Base-by-base conservation (phyloP, 2,888 invertebrate genomes). In the Nomada flava region DNA sequence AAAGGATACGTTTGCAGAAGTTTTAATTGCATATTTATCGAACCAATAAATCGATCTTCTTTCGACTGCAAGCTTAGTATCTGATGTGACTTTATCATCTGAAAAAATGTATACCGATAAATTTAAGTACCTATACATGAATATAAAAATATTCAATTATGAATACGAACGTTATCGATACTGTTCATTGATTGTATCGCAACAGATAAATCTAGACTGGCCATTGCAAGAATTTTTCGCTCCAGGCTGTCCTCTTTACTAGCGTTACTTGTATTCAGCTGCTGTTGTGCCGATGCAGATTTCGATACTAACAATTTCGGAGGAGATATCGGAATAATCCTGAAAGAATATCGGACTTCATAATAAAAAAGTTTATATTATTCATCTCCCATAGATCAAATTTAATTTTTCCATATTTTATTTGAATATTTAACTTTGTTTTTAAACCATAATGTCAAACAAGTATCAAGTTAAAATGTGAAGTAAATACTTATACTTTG, bases 151-250 rank as follows among this genome's bases (percentile, higher is more conserved):
- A 9, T 26, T 29, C 47, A 42, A 42, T 68, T 50, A 1, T 7
- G 52, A 69, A 68, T 87, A 90, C 91, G 72, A 79, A 97, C 95
- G 83, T 96, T 95, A 75, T 97, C 96, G 88, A 97, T 95, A 90
- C 96, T 96, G 0, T 96, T 95, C 79, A 97, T 94, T 0, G 97
- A 97, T 83, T 96, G 94, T 81, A 95, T 94, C 60, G 96, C 96
- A 64, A 95, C 94, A 10, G 95, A 93, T 11, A 96, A 94, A 90
- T 97, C 96, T 18, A 95, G 94, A 91, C 95, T 96, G 57, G 96
- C 95, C 82, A 97, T 95, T 82, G 96, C 96, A 53, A 95, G 95
- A 76, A 96, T 95, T 68, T 94, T 95, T 76, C 94, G 92, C 87
- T 95, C 95, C 55, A 94, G 89, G 57, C 84, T 86, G 94, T 95